phyloP scores from a whole-genome alignment of 1,140 invertebrate species.

The Galendromus occidentalis region DNA sequence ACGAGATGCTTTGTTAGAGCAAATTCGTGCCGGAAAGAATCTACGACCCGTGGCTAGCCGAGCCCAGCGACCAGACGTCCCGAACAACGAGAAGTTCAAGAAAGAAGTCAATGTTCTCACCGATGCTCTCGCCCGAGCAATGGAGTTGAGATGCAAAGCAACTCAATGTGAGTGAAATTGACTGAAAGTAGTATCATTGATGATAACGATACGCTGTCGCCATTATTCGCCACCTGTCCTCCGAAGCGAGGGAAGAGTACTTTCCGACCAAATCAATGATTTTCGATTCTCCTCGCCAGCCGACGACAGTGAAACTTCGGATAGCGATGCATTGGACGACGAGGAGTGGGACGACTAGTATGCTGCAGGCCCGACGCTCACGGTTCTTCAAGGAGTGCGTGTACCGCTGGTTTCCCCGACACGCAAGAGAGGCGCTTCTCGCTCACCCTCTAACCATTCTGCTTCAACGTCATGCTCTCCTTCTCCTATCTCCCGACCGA shows the following conservation, averaged over 20 bases:
- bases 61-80: conserved; percentile 7
- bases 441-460: no score
- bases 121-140: neutral
- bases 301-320: neutral
- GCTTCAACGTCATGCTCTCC: no score
- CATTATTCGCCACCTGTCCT: neutral
- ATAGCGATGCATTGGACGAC: neutral
- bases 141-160: neutral
- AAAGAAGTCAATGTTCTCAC: neutral
- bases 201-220: neutral
- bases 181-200: neutral
- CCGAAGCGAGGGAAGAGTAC: neutral
- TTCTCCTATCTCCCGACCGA: no score
- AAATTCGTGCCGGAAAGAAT: neutral
- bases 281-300: neutral
- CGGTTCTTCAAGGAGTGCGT: conserved; percentile 8
- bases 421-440: no score
- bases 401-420: neutral
- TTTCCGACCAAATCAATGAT: neutral
- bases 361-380: conserved; percentile 7
- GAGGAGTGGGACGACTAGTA: conserved; percentile 10
- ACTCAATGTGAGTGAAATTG: neutral
- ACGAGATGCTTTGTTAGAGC: neutral
- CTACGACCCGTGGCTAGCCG: neutral
- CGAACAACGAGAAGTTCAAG: neutral